Percentiles rank a stretch among this genome's conserved stretches.
These are phyloP conservation scores for Ciconia stormi DNA, from an alignment of 2,113 vertebrate species.

Conservation along the genomic window DNA sequence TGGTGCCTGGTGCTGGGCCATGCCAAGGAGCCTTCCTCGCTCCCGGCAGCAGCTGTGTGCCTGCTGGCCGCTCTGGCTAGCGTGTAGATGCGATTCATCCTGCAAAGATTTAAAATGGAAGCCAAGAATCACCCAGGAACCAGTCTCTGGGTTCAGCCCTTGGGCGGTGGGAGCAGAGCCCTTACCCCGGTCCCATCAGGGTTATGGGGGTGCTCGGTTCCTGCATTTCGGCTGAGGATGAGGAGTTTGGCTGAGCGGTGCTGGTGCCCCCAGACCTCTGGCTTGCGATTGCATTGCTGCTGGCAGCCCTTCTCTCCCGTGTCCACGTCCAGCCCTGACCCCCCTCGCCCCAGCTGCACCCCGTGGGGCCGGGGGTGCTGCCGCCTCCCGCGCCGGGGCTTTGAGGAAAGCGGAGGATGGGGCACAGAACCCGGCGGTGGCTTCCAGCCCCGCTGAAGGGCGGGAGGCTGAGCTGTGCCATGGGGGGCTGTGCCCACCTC, in stretches of 20 bases:
- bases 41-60: too few species aligned
- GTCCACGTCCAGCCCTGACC: too few species aligned
- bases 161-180: not conserved
- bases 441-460: accelerated
- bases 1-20: not conserved
- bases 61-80: not conserved
- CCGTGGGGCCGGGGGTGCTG: not conserved
- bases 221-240: accelerated
- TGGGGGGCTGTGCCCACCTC: not conserved
- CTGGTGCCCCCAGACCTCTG: too few species aligned
- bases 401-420: not conserved
- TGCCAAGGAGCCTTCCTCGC: not conserved
- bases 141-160: accelerated
- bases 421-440: accelerated
- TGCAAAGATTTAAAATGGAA: not conserved
- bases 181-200: not conserved
- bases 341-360: not conserved
- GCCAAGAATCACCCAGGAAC: not conserved
- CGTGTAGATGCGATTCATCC: accelerated
- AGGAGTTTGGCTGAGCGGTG: not conserved
- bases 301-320: not conserved
- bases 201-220: too few species aligned
- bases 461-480: not conserved
- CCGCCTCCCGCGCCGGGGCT: accelerated
- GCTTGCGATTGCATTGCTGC: accelerated